Evolutionary conservation across 2,113 vertebrate genomes (phyloP).

Genomic region (Pangasianodon gigas): DNA sequence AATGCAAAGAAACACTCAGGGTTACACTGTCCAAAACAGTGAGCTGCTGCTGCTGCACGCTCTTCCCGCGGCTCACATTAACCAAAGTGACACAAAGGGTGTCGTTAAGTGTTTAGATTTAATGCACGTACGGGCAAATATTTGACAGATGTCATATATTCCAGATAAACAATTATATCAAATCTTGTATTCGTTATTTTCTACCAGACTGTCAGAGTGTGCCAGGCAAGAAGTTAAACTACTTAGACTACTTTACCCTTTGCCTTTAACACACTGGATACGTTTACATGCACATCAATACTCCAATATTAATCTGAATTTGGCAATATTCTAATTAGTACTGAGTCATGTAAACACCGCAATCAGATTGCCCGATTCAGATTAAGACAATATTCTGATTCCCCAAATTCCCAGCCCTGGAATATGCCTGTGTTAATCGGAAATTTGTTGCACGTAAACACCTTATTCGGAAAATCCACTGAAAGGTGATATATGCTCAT

Average conservation of each 20-base stretch:
- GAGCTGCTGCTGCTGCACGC: neutral
- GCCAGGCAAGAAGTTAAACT: neutral
- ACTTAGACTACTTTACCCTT: neutral
- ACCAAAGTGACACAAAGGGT: neutral
- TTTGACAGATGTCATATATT: neutral
- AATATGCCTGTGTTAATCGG: no score
- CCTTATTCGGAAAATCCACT: no score
- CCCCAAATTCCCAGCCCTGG: no score
- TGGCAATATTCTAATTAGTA: no score
- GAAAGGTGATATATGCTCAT: no score
- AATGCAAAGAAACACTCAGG: slow-evolving; percentile 54
- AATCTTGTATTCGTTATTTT: neutral
- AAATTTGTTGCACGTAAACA: no score
- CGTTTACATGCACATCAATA: no score
- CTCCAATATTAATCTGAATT: no score
- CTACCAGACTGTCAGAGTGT: neutral
- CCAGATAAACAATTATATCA: neutral
- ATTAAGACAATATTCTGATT: no score
- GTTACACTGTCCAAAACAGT: neutral
- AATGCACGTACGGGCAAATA: neutral
- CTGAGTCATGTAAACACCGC: no score
- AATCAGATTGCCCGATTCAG: no score
- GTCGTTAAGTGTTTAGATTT: neutral
- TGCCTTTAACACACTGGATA: neutral
- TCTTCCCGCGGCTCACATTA: neutral